Evolutionary conservation across 2,888 invertebrate species (phyloP).

Genomic region (Euzetes globulus): DNA sequence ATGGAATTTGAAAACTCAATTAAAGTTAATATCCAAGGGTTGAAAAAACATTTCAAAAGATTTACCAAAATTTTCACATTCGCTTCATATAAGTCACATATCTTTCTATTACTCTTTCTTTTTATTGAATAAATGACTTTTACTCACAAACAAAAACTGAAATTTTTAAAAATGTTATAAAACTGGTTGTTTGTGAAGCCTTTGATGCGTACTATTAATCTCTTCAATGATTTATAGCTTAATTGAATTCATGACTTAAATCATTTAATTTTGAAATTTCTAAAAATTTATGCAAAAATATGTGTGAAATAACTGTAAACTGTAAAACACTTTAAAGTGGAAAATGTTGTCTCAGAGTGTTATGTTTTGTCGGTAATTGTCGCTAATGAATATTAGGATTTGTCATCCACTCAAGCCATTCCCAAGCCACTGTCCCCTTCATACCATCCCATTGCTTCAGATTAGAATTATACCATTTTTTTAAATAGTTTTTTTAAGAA

Average conservation of each 20-base stretch:
- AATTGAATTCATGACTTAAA: background rate
- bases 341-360: too few species aligned
- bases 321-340: background rate
- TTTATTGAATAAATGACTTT: background rate
- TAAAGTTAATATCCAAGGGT: too few species aligned
- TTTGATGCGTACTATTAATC: constrained; percentile 1
- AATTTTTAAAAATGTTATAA: background rate
- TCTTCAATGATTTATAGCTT: background rate
- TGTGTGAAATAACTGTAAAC: background rate
- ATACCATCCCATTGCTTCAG: too few species aligned
- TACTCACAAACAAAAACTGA: background rate
- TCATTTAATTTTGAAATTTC: background rate
- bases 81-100: too few species aligned
- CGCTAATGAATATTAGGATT: background rate
- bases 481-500: too few species aligned
- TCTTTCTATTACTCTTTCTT: background rate
- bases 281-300: background rate
- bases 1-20: too few species aligned
- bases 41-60: too few species aligned
- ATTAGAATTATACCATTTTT: too few species aligned
- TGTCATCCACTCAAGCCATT: too few species aligned
- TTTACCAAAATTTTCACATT: too few species aligned
- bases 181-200: constrained; percentile 5
- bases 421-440: too few species aligned
- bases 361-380: background rate